Base-by-base conservation (phyloP, 23 tunicate species). In the Pegea sp. region DNA sequence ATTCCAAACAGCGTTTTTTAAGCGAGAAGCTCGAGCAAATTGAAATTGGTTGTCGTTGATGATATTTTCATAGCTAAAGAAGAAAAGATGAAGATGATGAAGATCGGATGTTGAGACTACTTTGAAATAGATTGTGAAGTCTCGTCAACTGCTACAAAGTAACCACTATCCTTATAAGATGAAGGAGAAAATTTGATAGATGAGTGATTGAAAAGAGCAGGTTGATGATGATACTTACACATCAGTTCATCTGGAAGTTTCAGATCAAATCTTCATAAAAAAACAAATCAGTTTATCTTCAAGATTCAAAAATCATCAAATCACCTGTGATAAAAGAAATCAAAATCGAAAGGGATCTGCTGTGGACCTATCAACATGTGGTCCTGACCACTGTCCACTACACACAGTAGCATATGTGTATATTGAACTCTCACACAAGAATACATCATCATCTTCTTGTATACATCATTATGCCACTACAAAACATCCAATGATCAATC, bases 241-340 rank as follows among this genome's bases (percentile, higher is more conserved):
- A 33, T 48, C 52, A 33, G 44, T 2, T 57, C 44, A 4, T 27
- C 34, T 11, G 76, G 76, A 52, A 24, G 67, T 20, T 22, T 24
- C 20, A 69, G 5, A 30, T 69, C 76, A 25, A 61, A 69, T 51
- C 76, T 69, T 26, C 3, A 52, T 26, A 22, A 1, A 24, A 18
- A 56, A 28, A 56, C 18, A 51, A 24, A 26, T 51, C 11, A 51
- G 11, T 11, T 8, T 11, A 16, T 16, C 46, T 8, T 38, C 16
- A 8, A 38, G 46, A 38, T 8, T 8, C 11, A 38, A n/a, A n/a
- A n/a, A n/a, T n/a, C n/a, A 0, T 11, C 28, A 11, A 29, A 32
- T 5, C 52, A 80, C 93, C 77, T 71, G 69, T 80, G 93, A 49
- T 80, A 80, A 1, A 71, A 49, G 31, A 80, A 80, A 6, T 49